Evolutionary conservation across 2,797 vertebrate species (phyloP).

Genomic region (Coranthus polyacanthus): DNA sequence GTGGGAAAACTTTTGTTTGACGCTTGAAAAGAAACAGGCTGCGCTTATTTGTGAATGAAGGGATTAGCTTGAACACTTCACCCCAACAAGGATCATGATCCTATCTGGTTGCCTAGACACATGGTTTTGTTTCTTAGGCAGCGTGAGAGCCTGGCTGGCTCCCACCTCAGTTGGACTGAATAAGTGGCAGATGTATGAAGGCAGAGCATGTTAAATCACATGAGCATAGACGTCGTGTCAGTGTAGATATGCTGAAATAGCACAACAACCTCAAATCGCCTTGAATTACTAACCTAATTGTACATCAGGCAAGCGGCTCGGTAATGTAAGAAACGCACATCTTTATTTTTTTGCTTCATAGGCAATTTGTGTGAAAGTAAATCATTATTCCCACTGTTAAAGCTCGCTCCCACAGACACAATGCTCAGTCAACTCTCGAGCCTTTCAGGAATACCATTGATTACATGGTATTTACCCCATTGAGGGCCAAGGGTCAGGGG

Average conservation of each 20-base stretch:
- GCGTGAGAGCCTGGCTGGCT: constrained; percentile 77
- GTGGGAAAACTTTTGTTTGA: constrained; percentile 88
- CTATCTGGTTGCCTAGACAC: constrained; percentile 91
- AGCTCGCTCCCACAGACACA: constrained; percentile 68
- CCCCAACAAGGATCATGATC: constrained; percentile 90
- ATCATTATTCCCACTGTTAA: constrained; percentile 73
- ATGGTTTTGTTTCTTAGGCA: constrained; percentile 80
- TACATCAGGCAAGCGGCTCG: constrained; percentile 37
- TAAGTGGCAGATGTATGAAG: constrained; percentile 75
- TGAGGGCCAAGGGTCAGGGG: constrained; percentile 94
- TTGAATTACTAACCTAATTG: constrained; percentile 40
- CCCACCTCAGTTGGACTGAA: constrained; percentile 70
- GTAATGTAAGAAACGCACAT: constrained; percentile 38
- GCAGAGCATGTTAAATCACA: constrained; percentile 71
- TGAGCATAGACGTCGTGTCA: constrained; percentile 43
- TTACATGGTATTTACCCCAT: constrained; percentile 96
- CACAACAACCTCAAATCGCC: constrained; percentile 34
- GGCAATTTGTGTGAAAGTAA: constrained; percentile 55
- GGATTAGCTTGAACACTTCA: constrained; percentile 94
- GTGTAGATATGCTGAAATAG: constrained; percentile 47
- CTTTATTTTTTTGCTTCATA: constrained; percentile 41
- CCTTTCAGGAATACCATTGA: constrained; percentile 97
- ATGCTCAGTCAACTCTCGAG: constrained; percentile 81
- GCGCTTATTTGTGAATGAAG: constrained; percentile 92
- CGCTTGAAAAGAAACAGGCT: constrained; percentile 86